These are phyloP conservation scores for Gila orcuttii DNA, from an alignment of 2,113 vertebrate genomes.

Conservation along the genomic window DNA sequence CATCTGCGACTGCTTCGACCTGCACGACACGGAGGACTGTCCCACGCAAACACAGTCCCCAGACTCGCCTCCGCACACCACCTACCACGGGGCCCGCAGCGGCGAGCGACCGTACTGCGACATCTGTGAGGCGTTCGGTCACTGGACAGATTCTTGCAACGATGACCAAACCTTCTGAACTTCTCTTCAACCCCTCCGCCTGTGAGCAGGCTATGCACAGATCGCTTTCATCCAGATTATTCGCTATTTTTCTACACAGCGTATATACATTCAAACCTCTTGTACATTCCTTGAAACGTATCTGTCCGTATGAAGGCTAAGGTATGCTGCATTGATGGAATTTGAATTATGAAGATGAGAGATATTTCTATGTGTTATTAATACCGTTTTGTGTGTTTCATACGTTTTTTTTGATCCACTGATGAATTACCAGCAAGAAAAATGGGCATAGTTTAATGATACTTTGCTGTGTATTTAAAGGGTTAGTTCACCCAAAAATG, in stretches of 20 bases:
- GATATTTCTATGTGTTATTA: slow-evolving; percentile 50
- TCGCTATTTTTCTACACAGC: slow-evolving; percentile 71
- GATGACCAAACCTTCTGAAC: slow-evolving; percentile 93
- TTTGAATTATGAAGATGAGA: slow-evolving; percentile 52
- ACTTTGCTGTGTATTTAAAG: slow-evolving; percentile 11
- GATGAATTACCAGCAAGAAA: slow-evolving; percentile 6
- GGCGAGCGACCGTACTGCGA: slow-evolving; percentile 92
- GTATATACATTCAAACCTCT: slow-evolving; percentile 65
- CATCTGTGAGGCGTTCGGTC: slow-evolving; percentile 93
- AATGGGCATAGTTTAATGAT: not conserved
- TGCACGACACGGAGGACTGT: slow-evolving; percentile 95
- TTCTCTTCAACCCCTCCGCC: not conserved
- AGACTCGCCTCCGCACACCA: slow-evolving; percentile 87
- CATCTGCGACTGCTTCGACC: slow-evolving; percentile 96
- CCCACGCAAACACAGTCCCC: slow-evolving; percentile 91
- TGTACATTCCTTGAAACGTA: slow-evolving; percentile 51
- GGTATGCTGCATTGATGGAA: slow-evolving; percentile 70
- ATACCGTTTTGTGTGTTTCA: slow-evolving; percentile 34
- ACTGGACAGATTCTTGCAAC: slow-evolving; percentile 89
- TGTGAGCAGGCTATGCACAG: slow-evolving; percentile 55
- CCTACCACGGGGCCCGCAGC: slow-evolving; percentile 84
- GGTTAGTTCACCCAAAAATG: no score
- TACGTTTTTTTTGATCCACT: slow-evolving; percentile 38
- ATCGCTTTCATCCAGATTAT: slow-evolving; percentile 54
- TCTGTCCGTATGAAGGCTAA: slow-evolving; percentile 40